Percentiles rank a stretch among this genome's conserved stretches.
These are phyloP conservation scores for Oscheius sp. DNA, from an alignment of 2,888 invertebrate genomes.

Conservation along the genomic window DNA sequence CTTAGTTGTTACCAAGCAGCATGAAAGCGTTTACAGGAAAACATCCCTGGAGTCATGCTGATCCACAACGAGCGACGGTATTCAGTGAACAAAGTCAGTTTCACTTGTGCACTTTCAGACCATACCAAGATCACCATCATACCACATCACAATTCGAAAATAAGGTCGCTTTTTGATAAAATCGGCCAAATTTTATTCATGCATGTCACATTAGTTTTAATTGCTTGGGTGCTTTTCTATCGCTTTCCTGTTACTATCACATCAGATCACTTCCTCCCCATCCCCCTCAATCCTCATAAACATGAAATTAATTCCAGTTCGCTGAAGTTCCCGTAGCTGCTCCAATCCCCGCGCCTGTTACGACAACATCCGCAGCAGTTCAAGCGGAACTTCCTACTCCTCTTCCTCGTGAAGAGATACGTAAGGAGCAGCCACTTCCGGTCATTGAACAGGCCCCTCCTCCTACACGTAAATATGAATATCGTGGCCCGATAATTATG, in stretches of 20 bases:
- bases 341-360: not conserved
- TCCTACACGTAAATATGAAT: conserved; percentile 23
- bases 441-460: not conserved
- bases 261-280: not conserved
- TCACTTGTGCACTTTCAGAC: not conserved
- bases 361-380: conserved; percentile 9
- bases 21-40: not conserved
- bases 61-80: conserved; percentile 29
- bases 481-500: conserved; percentile 29
- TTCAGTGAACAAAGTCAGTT: conserved; percentile 27
- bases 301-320: conserved; percentile 17
- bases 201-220: not conserved
- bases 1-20: not conserved
- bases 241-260: not conserved
- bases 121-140: no score
- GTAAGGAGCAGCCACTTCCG: not conserved
- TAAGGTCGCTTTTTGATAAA: not conserved
- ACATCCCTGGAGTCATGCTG: conserved; percentile 25
- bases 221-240: not conserved
- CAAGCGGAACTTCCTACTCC: conserved; percentile 20
- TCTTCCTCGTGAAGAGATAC: not conserved
- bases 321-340: not conserved
- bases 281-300: not conserved
- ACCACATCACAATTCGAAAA: conserved; percentile 3
- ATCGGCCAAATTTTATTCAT: not conserved